Conservation (phyloP, 2,113 vertebrate genomes). For the Coturnix japonica region DNA sequence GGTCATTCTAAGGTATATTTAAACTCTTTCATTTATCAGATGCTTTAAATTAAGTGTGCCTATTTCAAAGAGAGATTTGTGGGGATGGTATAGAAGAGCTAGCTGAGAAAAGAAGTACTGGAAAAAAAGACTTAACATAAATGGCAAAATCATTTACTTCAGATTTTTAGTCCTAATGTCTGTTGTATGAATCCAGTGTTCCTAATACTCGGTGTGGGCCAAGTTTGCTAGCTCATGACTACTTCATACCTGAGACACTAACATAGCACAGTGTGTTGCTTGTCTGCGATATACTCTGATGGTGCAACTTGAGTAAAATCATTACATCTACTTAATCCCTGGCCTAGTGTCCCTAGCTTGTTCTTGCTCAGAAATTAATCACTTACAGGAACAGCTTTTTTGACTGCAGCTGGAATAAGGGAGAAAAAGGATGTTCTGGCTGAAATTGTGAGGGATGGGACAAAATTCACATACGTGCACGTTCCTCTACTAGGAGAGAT, state of each 20-base stretch:
- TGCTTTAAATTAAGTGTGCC: conserved; percentile 20
- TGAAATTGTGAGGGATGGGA: neutral
- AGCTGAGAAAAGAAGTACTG: neutral
- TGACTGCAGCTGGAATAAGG: neutral
- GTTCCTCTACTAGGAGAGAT: neutral
- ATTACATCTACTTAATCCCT: neutral
- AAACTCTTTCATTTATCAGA: neutral
- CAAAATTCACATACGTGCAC: neutral
- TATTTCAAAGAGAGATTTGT: conserved; percentile 37
- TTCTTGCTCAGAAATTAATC: neutral
- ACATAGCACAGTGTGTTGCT: neutral
- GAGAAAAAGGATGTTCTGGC: neutral
- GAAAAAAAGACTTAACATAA: neutral
- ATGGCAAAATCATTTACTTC: neutral
- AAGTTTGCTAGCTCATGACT: neutral
- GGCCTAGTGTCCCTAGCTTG: neutral
- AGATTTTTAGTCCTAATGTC: conserved; percentile 25
- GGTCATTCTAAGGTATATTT: neutral
- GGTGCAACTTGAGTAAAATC: neutral
- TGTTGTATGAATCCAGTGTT: neutral
- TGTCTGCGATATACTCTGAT: neutral
- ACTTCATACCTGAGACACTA: neutral
- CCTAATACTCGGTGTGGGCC: neutral
- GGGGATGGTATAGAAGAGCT: neutral
- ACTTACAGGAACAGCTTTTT: neutral